Base-by-base conservation (phyloP, 2,888 invertebrate species). In the Ormyrus rosae region DNA sequence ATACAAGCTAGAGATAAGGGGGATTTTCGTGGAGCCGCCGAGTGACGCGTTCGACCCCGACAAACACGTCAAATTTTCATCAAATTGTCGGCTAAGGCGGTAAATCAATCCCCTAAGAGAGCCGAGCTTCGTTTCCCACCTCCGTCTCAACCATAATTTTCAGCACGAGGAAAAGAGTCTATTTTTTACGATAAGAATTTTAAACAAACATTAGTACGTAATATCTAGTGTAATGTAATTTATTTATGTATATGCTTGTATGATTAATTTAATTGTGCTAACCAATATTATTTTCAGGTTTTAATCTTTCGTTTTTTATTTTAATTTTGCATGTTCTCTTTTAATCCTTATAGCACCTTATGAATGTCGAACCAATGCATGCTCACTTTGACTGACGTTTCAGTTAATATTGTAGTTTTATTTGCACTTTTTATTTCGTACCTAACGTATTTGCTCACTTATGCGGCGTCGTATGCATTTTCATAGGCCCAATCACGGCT, bases 401-500 rank as follows among this genome's bases (percentile, higher is more conserved):
- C 3, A 34, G 34, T 34, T 34, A 34, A 34, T 34, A 34, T 34
- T 34, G 34, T 34, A 34, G 34, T 34, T 2, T 34, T 34, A 34
- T 60, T 65, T 34, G 10, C 10, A 45, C 6, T 71, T 64, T 34
- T 71, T 70, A 65, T 61, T 56, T 58, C 63, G 46, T 76, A 76
- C 74, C 69, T 50, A 56, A 34, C 34, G 34, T 3, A 67, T 73
- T 71, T 78, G 82, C 82, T 81, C 80, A 73, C 83, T 74, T 68
- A 78, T 72, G 69, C 75, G 80, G 67, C 82, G 68, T 73, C 85
- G 85, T 83, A 84, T 76, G 84, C 83, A 83, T 83, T 82, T 87
- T 86, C 83, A 84, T 83, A 84, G 71, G 82, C 85, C 84, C 75
- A 86, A 81, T 84, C 85, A 83, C 85, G 86, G 85, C 84, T 82